Conservation (phyloP, 2,888 invertebrate species). For the Pollenia labialis region DNA sequence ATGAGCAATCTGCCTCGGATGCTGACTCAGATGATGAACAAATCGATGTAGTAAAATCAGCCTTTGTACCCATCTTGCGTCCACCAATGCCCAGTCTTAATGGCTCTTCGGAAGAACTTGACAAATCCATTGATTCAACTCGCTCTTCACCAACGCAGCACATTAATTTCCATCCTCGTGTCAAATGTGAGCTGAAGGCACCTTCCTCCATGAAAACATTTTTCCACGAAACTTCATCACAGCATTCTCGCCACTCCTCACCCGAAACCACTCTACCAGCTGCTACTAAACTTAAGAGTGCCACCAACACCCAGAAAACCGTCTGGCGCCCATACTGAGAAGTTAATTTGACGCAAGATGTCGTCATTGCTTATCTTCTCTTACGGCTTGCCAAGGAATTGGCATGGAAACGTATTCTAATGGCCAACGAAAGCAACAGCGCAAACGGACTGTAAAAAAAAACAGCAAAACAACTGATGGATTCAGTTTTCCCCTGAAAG, state of each 20-base stretch:
- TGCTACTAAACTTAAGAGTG: constrained; percentile 87
- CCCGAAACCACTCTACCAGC: constrained; percentile 82
- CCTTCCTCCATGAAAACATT: constrained; percentile 85
- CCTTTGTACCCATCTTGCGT: constrained; percentile 88
- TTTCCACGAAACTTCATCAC: constrained; percentile 84
- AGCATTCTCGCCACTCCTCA: constrained; percentile 76
- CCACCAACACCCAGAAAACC: constrained; percentile 86
- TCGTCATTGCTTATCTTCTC: constrained; percentile 57
- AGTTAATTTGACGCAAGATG: constrained; percentile 58
- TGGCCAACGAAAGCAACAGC: constrained; percentile 49
- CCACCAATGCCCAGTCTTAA: constrained; percentile 84
- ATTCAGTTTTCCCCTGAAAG: neutral
- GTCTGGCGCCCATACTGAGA: constrained; percentile 90
- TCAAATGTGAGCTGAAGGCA: constrained; percentile 86
- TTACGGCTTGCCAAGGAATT: constrained; percentile 69
- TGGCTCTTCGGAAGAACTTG: constrained; percentile 79
- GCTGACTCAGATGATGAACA: constrained; percentile 88
- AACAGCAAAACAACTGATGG: constrained; percentile 23
- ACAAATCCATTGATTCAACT: constrained; percentile 80
- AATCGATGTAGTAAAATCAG: constrained; percentile 90
- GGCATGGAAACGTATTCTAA: constrained; percentile 63
- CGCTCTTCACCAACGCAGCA: constrained; percentile 78
- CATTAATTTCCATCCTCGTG: constrained; percentile 78
- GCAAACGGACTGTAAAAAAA: constrained; percentile 1
- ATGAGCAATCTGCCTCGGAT: constrained; percentile 85